Evolutionary conservation across 1,140 invertebrate genomes (phyloP), one percentile per base, ranked within the genome.

Genomic region (Penaeus japonicus): DNA sequence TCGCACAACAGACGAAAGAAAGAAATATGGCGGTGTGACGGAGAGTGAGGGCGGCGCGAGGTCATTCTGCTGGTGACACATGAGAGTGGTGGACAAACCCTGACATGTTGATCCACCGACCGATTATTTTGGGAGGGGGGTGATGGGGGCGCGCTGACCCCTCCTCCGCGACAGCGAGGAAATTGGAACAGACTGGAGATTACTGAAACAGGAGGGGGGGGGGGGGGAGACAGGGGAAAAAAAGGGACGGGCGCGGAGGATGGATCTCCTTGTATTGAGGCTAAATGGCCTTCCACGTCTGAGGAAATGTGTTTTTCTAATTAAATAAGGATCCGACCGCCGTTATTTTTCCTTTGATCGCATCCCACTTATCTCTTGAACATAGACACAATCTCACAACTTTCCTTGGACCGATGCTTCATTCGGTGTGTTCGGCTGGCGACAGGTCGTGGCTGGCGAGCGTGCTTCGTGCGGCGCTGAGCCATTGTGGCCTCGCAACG

Each of bases 91-190:
- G 39, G 79, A 83, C 86, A 82, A 35, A 53, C 65, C 79, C 86
- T 88, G 86, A 88, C 86, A 88, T 78, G 57, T 55, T 88, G 86
- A 88, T 88, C 86, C 86, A 83, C 78, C 62, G 86, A 65, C 65
- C 86, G 86, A 88, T 88, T 88, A 88, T 88, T 88, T 88, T 65
- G 65, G 86, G 65, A 57, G 77, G 65, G 55, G 32, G 35, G 24
- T 24, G 30, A 53, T 24, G 77, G 78, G 77, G 77, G 32, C 22
- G 54, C n/a, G 22, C 47, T 17, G 39, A 55, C 53, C 73, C 73
- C 73, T 30, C 55, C 73, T 62, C 78, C 79, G 73, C 85, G 27
- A 70, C n/a, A 59, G 78, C 47, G 54, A 55, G 62, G 85, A 81
- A 87, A 81, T 81, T 55, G 85, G 85, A 79, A 73, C 85, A 65